Conservation (phyloP, 2,113 vertebrate species). For the Actenoides hombroni region DNA sequence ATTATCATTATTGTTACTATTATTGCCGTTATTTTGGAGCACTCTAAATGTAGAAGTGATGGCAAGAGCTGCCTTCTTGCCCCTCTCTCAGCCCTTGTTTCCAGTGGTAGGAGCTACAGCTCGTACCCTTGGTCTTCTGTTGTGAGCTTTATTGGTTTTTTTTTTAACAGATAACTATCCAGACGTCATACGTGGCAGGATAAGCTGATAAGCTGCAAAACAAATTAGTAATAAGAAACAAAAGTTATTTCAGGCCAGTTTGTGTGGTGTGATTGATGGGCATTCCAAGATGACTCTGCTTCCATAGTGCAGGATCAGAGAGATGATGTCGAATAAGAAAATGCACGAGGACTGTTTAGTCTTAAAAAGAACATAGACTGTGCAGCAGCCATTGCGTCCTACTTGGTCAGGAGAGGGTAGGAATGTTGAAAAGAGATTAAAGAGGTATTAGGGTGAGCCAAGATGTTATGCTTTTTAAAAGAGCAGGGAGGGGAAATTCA, state of each 20-base stretch:
- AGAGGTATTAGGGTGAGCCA: constrained; percentile 38
- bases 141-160: not conserved
- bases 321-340: not conserved
- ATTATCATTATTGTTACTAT: too few species aligned
- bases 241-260: not conserved
- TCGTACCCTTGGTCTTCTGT: not conserved
- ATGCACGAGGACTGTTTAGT: not conserved
- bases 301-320: not conserved
- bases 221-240: not conserved
- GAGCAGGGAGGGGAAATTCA: not conserved
- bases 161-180: not conserved
- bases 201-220: not conserved
- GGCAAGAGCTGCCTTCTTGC: not conserved
- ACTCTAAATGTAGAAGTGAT: not conserved
- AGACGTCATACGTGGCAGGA: not conserved
- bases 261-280: not conserved
- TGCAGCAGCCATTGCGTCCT: not conserved
- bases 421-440: constrained; percentile 54
- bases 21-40: not conserved
- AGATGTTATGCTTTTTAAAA: constrained; percentile 24
- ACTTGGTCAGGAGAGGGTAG: not conserved
- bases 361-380: not conserved
- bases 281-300: not conserved
- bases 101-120: not conserved
- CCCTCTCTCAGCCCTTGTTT: not conserved